Evolutionary conservation across 2,797 vertebrate genomes (phyloP).

Genomic region (Limosa lapponica): DNA sequence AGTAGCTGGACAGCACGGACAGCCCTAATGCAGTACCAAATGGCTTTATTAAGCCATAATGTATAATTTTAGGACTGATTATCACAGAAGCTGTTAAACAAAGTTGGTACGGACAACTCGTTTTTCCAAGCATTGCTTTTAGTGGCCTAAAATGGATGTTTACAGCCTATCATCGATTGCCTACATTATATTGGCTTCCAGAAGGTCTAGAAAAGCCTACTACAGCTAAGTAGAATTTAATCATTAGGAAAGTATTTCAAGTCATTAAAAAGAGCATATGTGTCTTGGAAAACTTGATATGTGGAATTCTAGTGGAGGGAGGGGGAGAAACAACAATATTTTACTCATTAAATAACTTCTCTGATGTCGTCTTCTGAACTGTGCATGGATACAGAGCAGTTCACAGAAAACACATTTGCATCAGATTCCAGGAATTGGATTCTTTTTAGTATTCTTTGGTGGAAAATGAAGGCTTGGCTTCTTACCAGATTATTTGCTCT

Average conservation of each 20-base stretch:
- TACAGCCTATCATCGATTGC: not conserved
- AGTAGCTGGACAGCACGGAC: not conserved
- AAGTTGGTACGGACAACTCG: not conserved
- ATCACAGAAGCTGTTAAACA: not conserved
- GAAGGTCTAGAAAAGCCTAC: not conserved
- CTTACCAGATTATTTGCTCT: slow-evolving; percentile 68
- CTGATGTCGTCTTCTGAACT: slow-evolving; percentile 18
- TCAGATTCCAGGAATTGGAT: slow-evolving; percentile 40
- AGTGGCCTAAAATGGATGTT: not conserved
- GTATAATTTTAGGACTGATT: not conserved
- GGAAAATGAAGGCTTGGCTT: slow-evolving; percentile 71
- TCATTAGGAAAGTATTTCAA: slow-evolving; percentile 64
- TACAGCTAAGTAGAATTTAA: slow-evolving; percentile 26
- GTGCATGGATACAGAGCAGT: not conserved
- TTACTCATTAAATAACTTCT: slow-evolving; percentile 51
- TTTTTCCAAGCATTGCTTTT: not conserved
- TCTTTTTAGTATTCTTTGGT: slow-evolving; percentile 53
- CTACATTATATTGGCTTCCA: not conserved
- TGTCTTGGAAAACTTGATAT: slow-evolving; percentile 55
- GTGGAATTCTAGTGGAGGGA: not conserved
- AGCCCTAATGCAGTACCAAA: not conserved
- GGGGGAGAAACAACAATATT: slow-evolving; percentile 47
- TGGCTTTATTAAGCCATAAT: not conserved
- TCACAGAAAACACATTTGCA: slow-evolving; percentile 57
- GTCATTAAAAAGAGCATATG: slow-evolving; percentile 31